A percentile compares a stretch with the other conserved stretches of the same genome.
Conservation (phyloP, 2,113 vertebrate species). For the Rhipidura dahli region DNA sequence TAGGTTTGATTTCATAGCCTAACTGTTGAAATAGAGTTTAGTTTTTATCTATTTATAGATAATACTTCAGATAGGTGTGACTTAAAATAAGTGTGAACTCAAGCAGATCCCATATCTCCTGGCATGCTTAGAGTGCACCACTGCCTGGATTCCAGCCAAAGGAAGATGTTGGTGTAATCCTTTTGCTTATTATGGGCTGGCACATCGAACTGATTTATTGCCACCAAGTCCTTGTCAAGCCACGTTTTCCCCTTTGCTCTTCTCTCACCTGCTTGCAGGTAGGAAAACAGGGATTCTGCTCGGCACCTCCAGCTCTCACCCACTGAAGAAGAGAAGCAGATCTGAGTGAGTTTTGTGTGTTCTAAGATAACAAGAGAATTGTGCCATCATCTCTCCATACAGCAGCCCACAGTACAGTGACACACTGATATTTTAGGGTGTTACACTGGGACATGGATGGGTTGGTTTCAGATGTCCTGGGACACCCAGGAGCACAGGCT, state of each 20-base stretch:
- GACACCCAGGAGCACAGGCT: background rate
- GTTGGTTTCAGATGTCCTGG: background rate
- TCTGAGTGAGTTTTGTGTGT: background rate
- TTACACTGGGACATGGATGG: background rate
- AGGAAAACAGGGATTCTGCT: constrained; percentile 57
- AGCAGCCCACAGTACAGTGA: background rate
- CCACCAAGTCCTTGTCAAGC: background rate
- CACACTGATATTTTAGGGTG: background rate
- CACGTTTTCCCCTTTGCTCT: background rate
- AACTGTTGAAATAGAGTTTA: background rate
- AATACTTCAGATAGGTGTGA: background rate
- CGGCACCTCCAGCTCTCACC: background rate
- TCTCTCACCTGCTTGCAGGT: constrained; percentile 62
- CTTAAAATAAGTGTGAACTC: background rate
- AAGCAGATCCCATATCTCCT: background rate
- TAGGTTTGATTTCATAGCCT: background rate
- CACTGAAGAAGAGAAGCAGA: background rate
- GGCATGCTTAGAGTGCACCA: background rate
- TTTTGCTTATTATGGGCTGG: background rate
- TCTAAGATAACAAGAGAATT: background rate
- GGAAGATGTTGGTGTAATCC: background rate
- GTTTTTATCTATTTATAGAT: background rate
- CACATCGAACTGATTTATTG: background rate
- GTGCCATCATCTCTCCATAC: background rate
- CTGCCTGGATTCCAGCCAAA: background rate